These are phyloP conservation scores for Dusona sp. DNA, from an alignment of 2,888 invertebrate genomes.

Conservation along the genomic window DNA sequence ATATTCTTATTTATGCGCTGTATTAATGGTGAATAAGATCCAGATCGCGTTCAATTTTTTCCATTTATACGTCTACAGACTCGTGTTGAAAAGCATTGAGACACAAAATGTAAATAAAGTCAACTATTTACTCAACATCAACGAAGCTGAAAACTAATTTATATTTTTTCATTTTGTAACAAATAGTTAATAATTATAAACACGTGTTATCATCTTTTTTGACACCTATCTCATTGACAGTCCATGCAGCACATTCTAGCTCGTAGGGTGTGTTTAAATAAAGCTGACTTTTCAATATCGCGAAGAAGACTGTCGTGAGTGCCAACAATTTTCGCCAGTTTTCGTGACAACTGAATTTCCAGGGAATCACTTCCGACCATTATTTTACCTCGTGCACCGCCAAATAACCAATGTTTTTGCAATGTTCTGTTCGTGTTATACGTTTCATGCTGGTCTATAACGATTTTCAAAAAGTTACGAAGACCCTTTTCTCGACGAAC, in stretches of 20 bases:
- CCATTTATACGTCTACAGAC: too few relatives aligned
- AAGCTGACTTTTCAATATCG: slow-evolving; percentile 10
- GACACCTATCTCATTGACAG: neutral
- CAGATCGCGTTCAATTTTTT: too few relatives aligned
- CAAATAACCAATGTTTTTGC: neutral
- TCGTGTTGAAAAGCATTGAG: too few relatives aligned
- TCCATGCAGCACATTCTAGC: neutral
- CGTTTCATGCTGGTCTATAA: slow-evolving; percentile 16
- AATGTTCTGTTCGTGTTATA: slow-evolving; percentile 18
- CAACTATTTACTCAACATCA: neutral
- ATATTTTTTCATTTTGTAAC: neutral
- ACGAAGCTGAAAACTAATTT: neutral
- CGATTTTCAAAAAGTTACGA: slow-evolving; percentile 12
- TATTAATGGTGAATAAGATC: too few relatives aligned
- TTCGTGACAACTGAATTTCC: slow-evolving; percentile 50
- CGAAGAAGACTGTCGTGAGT: slow-evolving; percentile 1
- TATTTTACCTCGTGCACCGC: slow-evolving; percentile 8
- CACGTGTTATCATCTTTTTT: neutral
- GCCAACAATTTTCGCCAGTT: slow-evolving; percentile 17
- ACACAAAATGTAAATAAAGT: neutral
- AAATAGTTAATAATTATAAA: neutral
- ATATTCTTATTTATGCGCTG: too few relatives aligned
- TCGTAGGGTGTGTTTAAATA: slow-evolving; percentile 2
- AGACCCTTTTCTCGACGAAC: neutral
- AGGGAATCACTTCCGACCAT: slow-evolving; percentile 34